Evolutionary conservation across 2,888 invertebrate species (phyloP), one percentile per base, ranked within the genome.

Genomic region (Phoenoteleia sp.): DNA sequence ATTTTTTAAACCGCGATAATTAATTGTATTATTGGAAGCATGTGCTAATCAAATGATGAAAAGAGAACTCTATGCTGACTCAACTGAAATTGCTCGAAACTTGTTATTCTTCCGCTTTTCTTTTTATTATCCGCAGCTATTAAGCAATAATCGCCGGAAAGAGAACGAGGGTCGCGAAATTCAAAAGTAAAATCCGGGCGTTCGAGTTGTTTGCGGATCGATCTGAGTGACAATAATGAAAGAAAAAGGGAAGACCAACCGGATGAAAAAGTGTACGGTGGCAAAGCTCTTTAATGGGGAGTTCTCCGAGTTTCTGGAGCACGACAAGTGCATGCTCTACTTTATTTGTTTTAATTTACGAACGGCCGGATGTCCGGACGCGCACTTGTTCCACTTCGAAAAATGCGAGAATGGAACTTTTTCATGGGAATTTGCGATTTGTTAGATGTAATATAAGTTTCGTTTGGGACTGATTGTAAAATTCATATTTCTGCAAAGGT

Each of bases 301-400:
- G 81, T 64, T 66, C 47, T 56, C 66, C 21, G 58, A 79, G 72
- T 83, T 74, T 79, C 74, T 62, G 67, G 77, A 74, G 66, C 77
- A 83, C 74, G 83, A 77, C 83, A 79, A 83, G 83, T 83, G 66
- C 77, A 67, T 62, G 67, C 62, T 83, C 72, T 33, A 74, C 62
- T 74, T 71, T 72, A 76, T 81, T 82, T 83, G 76, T 74, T 83
- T 79, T 74, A 83, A 83, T 79, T 83, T 79, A 67, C 77, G 23
- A 58, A 72, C 42, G 23, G 17, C 45, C 52, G 52, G 29, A 39
- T 29, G 60, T 36, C 58, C 58, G 45, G 29, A 42, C 67, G 67
- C 39, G 76, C 52, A 67, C 72, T 72, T 71, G 76, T 77, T 60
- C 66, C 49, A 83, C 60, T 77, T 83, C 33, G 58, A 39, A 36